Conservation (phyloP, 2,113 vertebrate species). For the Rafetus swinhoei region DNA sequence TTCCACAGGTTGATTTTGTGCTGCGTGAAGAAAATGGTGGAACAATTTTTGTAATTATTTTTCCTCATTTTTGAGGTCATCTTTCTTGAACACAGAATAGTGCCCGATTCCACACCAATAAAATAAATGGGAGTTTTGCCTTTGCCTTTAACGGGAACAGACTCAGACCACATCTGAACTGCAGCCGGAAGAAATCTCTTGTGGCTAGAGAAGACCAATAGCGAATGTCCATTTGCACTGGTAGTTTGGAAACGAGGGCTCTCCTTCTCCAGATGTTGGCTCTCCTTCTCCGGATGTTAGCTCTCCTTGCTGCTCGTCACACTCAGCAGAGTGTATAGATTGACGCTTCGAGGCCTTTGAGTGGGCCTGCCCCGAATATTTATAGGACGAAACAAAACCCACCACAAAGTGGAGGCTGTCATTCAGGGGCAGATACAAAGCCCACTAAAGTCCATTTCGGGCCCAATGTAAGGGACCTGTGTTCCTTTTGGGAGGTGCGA, state of each 20-base stretch:
- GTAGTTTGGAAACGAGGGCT: not conserved
- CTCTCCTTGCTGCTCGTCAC: not conserved
- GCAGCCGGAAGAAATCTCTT: not conserved
- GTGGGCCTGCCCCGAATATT: not conserved
- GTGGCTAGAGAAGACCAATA: not conserved
- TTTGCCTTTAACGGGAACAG: not conserved
- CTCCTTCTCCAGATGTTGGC: too few relatives aligned
- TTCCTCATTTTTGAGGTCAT: not conserved
- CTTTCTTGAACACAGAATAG: not conserved
- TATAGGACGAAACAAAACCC: not conserved
- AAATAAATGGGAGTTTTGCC: not conserved
- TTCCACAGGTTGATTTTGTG: too few relatives aligned
- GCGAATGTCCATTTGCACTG: not conserved
- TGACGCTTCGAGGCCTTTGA: not conserved
- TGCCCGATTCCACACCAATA: not conserved
- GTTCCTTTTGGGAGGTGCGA: not conserved
- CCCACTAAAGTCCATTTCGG: not conserved
- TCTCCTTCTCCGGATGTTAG: not conserved
- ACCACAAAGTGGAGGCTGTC: not conserved
- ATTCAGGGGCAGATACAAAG: not conserved
- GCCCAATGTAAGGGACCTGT: not conserved
- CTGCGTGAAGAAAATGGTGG: not conserved
- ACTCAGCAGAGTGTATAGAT: not conserved
- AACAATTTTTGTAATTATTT: not conserved
- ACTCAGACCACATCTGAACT: not conserved